These are phyloP conservation scores for Falcunculus frontatus DNA, from an alignment of 2,113 vertebrate genomes.

Conservation along the genomic window DNA sequence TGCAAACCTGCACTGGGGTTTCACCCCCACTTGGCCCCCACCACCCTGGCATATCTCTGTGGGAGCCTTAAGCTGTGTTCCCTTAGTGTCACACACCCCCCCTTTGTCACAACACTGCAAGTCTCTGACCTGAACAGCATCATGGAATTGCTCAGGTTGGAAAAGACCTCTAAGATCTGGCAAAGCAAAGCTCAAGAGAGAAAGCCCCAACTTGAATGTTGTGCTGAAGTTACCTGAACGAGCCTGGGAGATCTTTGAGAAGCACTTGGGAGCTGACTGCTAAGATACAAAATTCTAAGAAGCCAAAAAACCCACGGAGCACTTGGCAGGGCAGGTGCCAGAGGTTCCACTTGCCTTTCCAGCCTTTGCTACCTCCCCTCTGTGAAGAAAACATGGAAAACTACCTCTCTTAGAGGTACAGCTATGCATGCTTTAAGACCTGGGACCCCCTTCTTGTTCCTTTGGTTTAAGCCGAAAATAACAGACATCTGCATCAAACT, in stretches of 20 bases:
- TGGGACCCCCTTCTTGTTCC: background rate
- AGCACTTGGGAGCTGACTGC: background rate
- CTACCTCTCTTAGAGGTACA: background rate
- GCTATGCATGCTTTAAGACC: background rate
- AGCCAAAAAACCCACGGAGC: rapidly evolving
- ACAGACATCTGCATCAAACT: background rate
- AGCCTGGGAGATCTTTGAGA: background rate
- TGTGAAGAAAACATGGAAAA: background rate
- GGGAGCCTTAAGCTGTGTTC: background rate
- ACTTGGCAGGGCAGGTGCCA: background rate
- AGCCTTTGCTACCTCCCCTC: background rate
- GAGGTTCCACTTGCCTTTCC: background rate
- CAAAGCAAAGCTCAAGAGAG: background rate
- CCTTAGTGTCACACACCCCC: background rate
- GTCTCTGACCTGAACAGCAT: background rate
- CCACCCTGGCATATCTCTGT: background rate
- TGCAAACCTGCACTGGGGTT: background rate
- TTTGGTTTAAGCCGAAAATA: background rate
- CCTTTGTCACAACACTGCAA: background rate
- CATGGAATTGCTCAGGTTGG: background rate
- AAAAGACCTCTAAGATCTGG: background rate
- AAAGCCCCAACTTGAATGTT: rapidly evolving
- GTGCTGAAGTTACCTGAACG: rapidly evolving
- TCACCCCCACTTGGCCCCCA: rapidly evolving
- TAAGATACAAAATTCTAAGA: background rate